phyloP scores from a whole-genome alignment of 2,797 vertebrate species.

The Arnoldichthys spilopterus region DNA sequence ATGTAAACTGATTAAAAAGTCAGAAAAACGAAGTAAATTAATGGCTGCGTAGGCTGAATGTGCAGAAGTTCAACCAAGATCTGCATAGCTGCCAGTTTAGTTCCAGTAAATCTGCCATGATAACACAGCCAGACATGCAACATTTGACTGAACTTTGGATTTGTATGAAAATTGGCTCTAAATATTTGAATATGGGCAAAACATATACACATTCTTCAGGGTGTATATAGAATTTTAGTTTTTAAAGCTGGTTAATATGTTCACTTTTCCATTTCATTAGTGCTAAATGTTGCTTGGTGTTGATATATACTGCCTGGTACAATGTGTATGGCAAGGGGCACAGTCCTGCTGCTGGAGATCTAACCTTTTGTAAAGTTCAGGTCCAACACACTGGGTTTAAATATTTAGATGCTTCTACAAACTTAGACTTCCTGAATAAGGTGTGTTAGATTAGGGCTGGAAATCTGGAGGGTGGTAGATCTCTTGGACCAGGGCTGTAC shows the following conservation, averaged over 20 bases:
- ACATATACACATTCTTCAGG: background rate
- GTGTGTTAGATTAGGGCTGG: too few relatives aligned
- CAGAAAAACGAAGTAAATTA: background rate
- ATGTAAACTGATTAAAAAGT: background rate
- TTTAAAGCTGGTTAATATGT: too few relatives aligned
- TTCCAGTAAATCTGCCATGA: background rate
- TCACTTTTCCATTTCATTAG: background rate
- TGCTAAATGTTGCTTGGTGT: background rate
- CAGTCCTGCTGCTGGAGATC: too few relatives aligned
- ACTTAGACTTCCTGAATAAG: too few relatives aligned
- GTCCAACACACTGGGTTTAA: too few relatives aligned
- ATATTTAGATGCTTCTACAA: too few relatives aligned
- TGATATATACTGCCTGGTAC: background rate
- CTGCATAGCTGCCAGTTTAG: background rate
- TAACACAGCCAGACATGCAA: background rate
- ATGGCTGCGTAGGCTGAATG: too few relatives aligned
- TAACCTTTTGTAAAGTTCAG: too few relatives aligned
- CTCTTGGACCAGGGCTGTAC: background rate
- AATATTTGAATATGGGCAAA: background rate
- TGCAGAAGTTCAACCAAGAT: too few relatives aligned
- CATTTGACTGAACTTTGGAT: background rate
- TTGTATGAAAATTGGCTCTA: background rate
- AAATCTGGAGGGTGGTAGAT: background rate
- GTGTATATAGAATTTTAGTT: background rate
- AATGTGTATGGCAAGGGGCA: background rate